These are phyloP conservation scores for Labrus mixtus DNA, from an alignment of 2,113 vertebrate genomes.

Conservation along the genomic window DNA sequence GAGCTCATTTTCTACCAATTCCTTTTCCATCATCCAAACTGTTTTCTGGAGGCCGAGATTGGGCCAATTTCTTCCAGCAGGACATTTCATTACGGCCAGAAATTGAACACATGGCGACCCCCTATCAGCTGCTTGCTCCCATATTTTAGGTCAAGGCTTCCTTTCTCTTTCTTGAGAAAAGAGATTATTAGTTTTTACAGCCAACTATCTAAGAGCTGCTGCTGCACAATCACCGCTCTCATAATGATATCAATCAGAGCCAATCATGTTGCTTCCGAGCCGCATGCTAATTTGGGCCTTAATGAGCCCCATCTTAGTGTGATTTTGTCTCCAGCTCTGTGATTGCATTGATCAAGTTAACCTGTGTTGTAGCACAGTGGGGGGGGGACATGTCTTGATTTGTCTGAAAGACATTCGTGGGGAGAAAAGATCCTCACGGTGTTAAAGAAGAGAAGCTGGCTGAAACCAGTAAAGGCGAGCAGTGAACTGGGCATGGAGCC, in stretches of 20 bases:
- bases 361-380: constrained; percentile 56
- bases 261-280: constrained; percentile 62
- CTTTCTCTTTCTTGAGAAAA: constrained; percentile 20
- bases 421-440: constrained; percentile 49
- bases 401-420: constrained; percentile 46
- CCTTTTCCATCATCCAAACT: constrained; percentile 56
- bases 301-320: constrained; percentile 58
- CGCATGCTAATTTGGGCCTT: constrained; percentile 63
- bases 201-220: constrained; percentile 40
- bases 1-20: constrained; percentile 70
- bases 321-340: constrained; percentile 60
- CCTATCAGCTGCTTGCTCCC: constrained; percentile 31
- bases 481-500: constrained; percentile 56
- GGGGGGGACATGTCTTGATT: constrained; percentile 59
- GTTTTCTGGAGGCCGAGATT: constrained; percentile 52
- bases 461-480: constrained; percentile 50
- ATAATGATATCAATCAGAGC: constrained; percentile 73
- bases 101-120: constrained; percentile 73
- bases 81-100: constrained; percentile 66
- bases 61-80: constrained; percentile 53
- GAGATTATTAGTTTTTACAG: constrained; percentile 1
- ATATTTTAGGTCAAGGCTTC: constrained; percentile 42
- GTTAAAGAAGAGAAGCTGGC: constrained; percentile 58
- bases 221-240: constrained; percentile 58
- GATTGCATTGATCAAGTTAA: constrained; percentile 76